Conservation (phyloP, 1,140 invertebrate species). For the Chironomus striatipennis region DNA sequence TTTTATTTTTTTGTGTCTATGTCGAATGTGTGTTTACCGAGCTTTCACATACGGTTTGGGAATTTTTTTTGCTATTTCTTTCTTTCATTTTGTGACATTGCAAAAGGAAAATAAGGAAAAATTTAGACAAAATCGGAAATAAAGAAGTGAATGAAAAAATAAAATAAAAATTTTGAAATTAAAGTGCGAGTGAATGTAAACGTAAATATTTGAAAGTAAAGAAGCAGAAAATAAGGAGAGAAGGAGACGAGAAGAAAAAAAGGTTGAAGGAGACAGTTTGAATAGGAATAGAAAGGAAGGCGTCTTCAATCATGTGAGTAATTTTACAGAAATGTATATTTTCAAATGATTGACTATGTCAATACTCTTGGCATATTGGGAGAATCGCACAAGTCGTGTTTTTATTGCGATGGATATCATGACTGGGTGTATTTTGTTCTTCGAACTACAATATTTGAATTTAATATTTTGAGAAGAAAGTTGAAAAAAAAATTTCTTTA, state of each 20-base stretch:
- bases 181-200: not conserved
- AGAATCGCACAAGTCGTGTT: not conserved
- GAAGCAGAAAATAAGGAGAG: not conserved
- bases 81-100: not conserved
- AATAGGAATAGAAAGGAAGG: not conserved
- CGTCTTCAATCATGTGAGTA: slow-evolving; percentile 9
- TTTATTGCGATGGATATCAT: no score
- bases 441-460: no score
- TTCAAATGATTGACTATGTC: slow-evolving; percentile 20
- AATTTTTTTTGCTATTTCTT: not conserved
- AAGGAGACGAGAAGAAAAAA: not conserved
- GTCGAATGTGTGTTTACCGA: no score
- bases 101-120: not conserved
- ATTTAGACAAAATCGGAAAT: not conserved
- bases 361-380: not conserved
- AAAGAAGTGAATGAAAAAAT: not conserved
- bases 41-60: not conserved
- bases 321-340: slow-evolving; percentile 20
- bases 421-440: no score
- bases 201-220: not conserved
- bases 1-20: no score
- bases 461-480: no score
- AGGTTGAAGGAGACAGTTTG: not conserved
- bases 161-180: not conserved
- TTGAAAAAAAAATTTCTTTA: no score